Evolutionary conservation across 2,797 vertebrate species (phyloP).

Genomic region (Austrolebias charrua): DNA sequence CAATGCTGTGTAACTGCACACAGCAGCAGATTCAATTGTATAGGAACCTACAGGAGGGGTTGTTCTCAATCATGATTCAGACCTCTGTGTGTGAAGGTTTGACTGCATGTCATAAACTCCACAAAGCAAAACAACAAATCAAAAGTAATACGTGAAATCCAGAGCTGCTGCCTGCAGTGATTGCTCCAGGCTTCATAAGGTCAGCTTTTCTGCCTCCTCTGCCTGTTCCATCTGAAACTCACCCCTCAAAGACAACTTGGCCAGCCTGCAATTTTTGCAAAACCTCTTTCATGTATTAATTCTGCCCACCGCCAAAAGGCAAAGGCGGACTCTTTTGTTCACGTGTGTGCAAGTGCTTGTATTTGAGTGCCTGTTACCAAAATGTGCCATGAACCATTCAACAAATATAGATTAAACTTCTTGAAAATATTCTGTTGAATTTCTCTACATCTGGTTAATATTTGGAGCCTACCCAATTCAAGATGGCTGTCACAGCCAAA

Average conservation of each 20-base stretch:
- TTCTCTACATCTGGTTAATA: too few species aligned
- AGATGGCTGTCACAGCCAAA: too few species aligned
- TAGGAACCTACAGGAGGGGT: slow-evolving; percentile 9
- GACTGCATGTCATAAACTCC: slow-evolving; percentile 10
- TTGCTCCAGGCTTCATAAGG: slow-evolving; percentile 11
- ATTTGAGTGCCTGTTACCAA: neutral
- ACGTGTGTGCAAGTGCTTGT: neutral
- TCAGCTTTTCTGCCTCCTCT: slow-evolving; percentile 21
- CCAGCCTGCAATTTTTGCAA: slow-evolving; percentile 33
- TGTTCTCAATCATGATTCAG: neutral
- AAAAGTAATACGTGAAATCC: slow-evolving; percentile 31
- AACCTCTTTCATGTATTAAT: slow-evolving; percentile 39
- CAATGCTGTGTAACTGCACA: neutral
- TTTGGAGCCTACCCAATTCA: too few species aligned
- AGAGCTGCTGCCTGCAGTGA: slow-evolving; percentile 16
- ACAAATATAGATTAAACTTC: too few species aligned
- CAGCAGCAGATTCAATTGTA: slow-evolving; percentile 2
- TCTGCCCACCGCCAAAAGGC: neutral
- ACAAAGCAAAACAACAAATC: slow-evolving; percentile 3
- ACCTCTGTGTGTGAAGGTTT: slow-evolving; percentile 8
- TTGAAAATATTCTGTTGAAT: too few species aligned
- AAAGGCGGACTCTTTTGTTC: too few species aligned
- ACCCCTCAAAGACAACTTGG: slow-evolving; percentile 34
- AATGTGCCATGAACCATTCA: too few species aligned
- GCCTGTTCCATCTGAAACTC: slow-evolving; percentile 18